Evolutionary conservation across 2,113 vertebrate species (phyloP).

Genomic region (Ctenodactylus gundi): DNA sequence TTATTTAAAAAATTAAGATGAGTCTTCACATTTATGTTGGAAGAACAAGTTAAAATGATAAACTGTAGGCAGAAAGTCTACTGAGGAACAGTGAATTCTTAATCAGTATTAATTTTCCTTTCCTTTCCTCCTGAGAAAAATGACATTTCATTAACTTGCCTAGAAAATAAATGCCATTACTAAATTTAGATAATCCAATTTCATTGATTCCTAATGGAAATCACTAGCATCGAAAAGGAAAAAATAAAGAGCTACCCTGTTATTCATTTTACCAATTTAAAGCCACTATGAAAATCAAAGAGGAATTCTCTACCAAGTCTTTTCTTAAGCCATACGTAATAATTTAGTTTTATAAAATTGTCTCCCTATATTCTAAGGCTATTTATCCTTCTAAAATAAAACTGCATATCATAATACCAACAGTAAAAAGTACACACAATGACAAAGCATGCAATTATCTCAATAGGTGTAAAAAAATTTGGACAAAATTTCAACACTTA

Average conservation of each 20-base stretch:
- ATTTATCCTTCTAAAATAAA: background rate
- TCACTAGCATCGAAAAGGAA: background rate
- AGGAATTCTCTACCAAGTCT: background rate
- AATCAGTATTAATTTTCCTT: slow-evolving; percentile 50
- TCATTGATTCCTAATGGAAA: slow-evolving; percentile 22
- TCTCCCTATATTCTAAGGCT: background rate
- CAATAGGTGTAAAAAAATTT: background rate
- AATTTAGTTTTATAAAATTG: background rate
- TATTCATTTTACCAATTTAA: background rate
- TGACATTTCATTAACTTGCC: slow-evolving; percentile 26
- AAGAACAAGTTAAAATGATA: slow-evolving; percentile 36
- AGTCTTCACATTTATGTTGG: background rate
- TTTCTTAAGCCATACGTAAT: background rate
- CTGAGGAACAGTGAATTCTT: slow-evolving; percentile 24
- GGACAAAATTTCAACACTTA: background rate
- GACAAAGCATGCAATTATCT: background rate
- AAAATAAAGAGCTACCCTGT: background rate
- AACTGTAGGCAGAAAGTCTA: background rate
- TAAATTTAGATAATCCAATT: slow-evolving; percentile 33
- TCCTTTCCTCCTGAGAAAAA: background rate
- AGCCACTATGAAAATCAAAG: background rate
- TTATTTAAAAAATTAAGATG: slow-evolving; percentile 42
- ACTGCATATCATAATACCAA: background rate
- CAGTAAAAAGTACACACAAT: background rate
- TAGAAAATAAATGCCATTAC: background rate